These are phyloP conservation scores for Drosophila greeni DNA, from an alignment of 2,888 invertebrate species.

Conservation along the genomic window DNA sequence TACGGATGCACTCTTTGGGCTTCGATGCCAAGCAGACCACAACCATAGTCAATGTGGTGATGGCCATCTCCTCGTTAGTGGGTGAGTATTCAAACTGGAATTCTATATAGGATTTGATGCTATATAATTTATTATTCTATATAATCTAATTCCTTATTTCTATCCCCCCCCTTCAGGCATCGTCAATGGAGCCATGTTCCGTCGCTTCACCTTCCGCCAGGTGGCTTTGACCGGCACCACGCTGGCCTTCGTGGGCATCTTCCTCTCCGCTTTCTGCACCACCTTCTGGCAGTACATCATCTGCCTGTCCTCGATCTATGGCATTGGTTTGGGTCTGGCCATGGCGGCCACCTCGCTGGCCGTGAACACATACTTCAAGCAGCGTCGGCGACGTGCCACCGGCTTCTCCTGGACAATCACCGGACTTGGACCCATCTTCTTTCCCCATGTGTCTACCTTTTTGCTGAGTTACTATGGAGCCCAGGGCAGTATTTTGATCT, in stretches of 20 bases:
- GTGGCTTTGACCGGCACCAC: slow-evolving; percentile 83
- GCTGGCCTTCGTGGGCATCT: slow-evolving; percentile 81
- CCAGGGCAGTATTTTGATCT: slow-evolving; percentile 84
- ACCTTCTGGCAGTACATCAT: slow-evolving; percentile 83
- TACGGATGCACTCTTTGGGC: slow-evolving; percentile 82
- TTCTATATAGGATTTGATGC: too few species aligned
- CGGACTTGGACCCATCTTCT: slow-evolving; percentile 85
- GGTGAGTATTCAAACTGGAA: slow-evolving; percentile 79
- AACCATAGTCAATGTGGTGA: slow-evolving; percentile 85
- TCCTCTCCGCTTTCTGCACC: slow-evolving; percentile 82
- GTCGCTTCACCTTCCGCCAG: slow-evolving; percentile 84
- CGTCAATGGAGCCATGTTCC: slow-evolving; percentile 85
- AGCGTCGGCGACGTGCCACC: slow-evolving; percentile 84
- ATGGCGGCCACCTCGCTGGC: slow-evolving; percentile 85
- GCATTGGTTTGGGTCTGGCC: slow-evolving; percentile 83
- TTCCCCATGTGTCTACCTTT: slow-evolving; percentile 85
- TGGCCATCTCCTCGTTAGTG: slow-evolving; percentile 84
- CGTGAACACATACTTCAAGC: slow-evolving; percentile 86
- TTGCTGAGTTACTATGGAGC: slow-evolving; percentile 83
- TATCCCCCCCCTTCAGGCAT: slow-evolving; percentile 72
- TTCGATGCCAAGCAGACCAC: slow-evolving; percentile 84
- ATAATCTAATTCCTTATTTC: not conserved
- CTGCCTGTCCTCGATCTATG: slow-evolving; percentile 84
- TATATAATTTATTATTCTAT: too few species aligned
- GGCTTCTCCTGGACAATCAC: slow-evolving; percentile 87